Base-by-base conservation (phyloP, 2,888 invertebrate genomes). In the Tetanocera ferruginea region DNA sequence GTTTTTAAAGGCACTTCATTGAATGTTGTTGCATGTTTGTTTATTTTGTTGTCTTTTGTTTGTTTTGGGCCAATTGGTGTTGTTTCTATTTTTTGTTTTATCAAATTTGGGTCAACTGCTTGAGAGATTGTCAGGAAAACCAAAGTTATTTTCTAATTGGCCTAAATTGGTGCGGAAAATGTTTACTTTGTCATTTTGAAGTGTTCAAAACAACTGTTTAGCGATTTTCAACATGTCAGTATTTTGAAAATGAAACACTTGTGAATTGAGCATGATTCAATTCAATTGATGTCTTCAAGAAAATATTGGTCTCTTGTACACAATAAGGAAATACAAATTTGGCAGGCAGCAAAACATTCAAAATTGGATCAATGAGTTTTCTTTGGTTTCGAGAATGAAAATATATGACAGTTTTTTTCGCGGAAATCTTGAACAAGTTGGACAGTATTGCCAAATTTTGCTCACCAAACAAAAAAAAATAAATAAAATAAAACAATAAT, bases 121-220 rank as follows among this genome's bases (percentile, higher is more conserved):
- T 11, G n/a, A 43, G 43, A 43, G 43, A 28, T 25, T 28, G 5
- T 5, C 60, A 60, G 28, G 28, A 28, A 25, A 60, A 28, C 60
- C 43, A 43, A 43, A 43, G 3, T 0, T 11, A 14, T 43, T 43
- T 37, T 37, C 19, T 19, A 55, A 55, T 55, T 55, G 55, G 55
- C 55, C 34, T 64, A 14, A 31, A 64, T 34, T 64, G 11, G 5
- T 31, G 19, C n/a, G 67, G 49, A n/a, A 67, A 67, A 43, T 43
- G 5, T 71, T 25, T 71, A 17, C 19, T 31, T 71, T 55, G 34
- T 57, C 71, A 17, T 55, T 17, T 71, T 71, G 52, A 71, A 71
- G 70, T 71, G 71, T 55, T 34, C 28, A 28, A 55, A 55, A 52
- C 31, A 71, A 31, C 71, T 55, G 70, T 31, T 70, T 28, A 28